Conservation (phyloP, 1,140 invertebrate species). For the Meloidogyne hapla region DNA sequence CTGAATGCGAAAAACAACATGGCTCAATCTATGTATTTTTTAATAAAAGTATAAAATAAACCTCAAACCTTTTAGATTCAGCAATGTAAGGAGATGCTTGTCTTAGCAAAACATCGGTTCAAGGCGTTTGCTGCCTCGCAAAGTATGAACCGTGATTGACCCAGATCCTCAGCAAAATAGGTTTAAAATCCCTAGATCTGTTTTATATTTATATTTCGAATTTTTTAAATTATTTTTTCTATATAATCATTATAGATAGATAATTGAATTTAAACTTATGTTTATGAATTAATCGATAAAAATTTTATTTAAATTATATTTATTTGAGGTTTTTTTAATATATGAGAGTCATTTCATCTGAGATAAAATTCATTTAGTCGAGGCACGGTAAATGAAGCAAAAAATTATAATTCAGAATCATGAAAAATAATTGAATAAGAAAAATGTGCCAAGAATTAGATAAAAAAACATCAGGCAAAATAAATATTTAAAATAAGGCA, state of each 20-base stretch:
- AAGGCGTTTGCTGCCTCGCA: background rate
- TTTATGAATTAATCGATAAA: too few species aligned
- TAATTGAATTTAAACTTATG: too few species aligned
- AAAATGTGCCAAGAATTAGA: background rate
- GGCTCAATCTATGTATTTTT: slow-evolving; percentile 30
- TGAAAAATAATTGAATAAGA: background rate
- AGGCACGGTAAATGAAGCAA: background rate
- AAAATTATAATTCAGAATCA: background rate
- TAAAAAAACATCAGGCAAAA: background rate
- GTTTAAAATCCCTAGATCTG: background rate
- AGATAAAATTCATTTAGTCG: background rate
- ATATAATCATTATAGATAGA: too few species aligned
- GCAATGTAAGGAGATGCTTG: slow-evolving; percentile 32
- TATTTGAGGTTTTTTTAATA: background rate
- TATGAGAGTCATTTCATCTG: background rate
- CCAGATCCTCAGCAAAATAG: background rate
- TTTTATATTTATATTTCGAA: background rate
- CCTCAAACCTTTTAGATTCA: slow-evolving; percentile 28
- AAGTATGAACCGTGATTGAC: background rate
- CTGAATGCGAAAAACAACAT: slow-evolving; percentile 30
- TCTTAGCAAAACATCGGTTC: slow-evolving; percentile 16
- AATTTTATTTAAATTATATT: background rate
- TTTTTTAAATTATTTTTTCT: too few species aligned
- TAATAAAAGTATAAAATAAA: background rate
- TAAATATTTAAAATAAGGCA: background rate